Evolutionary conservation across 2,113 vertebrate species (phyloP), one percentile per base, ranked within the genome.

Genomic region (Oreochromis aureus): DNA sequence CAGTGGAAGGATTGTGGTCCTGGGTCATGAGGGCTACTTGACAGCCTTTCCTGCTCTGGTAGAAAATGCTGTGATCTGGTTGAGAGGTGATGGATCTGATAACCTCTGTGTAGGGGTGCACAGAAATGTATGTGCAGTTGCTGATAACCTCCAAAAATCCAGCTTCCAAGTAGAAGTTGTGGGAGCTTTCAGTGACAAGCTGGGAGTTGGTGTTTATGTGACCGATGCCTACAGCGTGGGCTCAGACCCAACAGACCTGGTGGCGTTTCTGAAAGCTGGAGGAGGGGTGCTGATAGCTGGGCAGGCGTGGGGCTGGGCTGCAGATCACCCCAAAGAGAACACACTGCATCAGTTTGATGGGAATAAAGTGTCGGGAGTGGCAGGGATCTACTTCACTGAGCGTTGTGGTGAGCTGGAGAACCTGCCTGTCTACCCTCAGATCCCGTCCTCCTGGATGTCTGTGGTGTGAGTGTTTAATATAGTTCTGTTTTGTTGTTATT

Each of bases 341-440:
- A 27, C 27, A 27, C 1, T 54, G 32, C 32, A 32, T 32, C 2
- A 32, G 34, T 36, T 36, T 51, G 95, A 95, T 11, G 98, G 97
- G n/a, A 99, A 99, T 89, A 97, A 96, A 12, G 96, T 98, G 59
- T 97, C 96, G 83, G 97, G 97, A 0, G 96, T 98, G 89, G 96
- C 97, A 6, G 98, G 98, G 0, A 95, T 99, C 54, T 98, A 98
- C 91, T 98, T 99, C 91, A 97, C 97, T 0, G 95, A 96, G 22
- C 96, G 3, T 27, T 3, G 1, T 0, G 97, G 92, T 6, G 92
- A 95, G 59, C 87, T 82, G 3, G 97, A 97, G 5, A 11, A 93
- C 84, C 95, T 97, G 73, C 94, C 96, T 83, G 95, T 98, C 0
- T 94, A 96, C 13, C 95, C 91, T 84, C 93, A 97, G 81, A 97